Conservation (phyloP, 2,113 vertebrate species). For the Brachypodius melanocephalos region DNA sequence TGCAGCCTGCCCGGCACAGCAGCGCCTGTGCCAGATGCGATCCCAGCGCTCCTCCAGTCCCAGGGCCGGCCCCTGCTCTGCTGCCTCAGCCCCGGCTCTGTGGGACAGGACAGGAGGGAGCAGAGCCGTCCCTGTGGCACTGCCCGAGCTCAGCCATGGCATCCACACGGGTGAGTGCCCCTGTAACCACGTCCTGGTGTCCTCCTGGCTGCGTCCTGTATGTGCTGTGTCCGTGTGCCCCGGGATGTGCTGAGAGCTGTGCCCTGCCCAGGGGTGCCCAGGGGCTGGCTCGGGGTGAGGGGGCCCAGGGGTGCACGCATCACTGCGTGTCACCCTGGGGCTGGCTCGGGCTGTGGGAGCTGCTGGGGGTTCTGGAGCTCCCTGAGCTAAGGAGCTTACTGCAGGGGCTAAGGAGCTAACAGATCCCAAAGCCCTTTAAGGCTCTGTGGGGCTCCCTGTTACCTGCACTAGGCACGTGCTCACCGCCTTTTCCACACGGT, state of each 20-base stretch:
- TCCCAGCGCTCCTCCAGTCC: fast-evolving
- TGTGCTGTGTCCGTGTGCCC: fast-evolving
- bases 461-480: not conserved
- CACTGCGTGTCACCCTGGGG: too few relatives aligned
- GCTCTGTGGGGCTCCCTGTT: not conserved
- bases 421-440: not conserved
- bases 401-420: not conserved
- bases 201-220: fast-evolving
- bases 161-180: not conserved
- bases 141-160: not conserved
- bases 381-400: not conserved
- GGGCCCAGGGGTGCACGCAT: too few relatives aligned
- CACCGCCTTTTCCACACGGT: fast-evolving
- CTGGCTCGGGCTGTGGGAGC: not conserved
- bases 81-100: fast-evolving
- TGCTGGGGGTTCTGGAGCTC: not conserved
- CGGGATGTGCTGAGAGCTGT: not conserved
- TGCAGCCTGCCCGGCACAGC: not conserved
- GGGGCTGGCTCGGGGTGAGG: fast-evolving
- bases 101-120: not conserved
- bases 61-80: fast-evolving
- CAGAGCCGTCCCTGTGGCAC: fast-evolving
- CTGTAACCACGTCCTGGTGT: fast-evolving
- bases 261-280: not conserved
- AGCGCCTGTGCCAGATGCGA: not conserved